Evolutionary conservation across 1,140 invertebrate genomes (phyloP), one percentile per base, ranked within the genome.

Genomic region (Ceratosolen fusciceps): DNA sequence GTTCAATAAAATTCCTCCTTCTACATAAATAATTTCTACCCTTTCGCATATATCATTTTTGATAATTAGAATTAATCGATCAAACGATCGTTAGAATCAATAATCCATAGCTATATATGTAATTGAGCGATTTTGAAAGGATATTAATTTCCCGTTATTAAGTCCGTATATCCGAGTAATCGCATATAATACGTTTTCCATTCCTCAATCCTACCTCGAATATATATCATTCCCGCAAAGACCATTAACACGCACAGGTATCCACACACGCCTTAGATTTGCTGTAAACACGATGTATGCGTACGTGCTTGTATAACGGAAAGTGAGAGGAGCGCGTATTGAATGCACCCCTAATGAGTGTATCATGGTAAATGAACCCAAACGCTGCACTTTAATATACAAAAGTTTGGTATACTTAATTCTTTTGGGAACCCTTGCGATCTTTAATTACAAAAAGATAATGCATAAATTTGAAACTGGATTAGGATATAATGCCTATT

Each of bases 321-420:
- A 65, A 37, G 60, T 2, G 14, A 31, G 60, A 37, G 31, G 31
- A 31, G 5, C 24, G 37, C 54, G 67, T 49, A 58, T 26, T 74
- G 70, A 79, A 79, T 79, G 58, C 56, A 12, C 58, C 37, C 77
- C 77, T 79, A 79, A 79, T 74, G 58, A 79, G 77, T 47, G 26
- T 79, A 79, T 79, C 77, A 78, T 78, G 56, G 31, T 10, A 24
- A 24, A 78, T 72, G 68, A 71, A 60, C 54, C 54, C 26, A 5
- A 47, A 29, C 31, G 14, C 21, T 52, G 34, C 0, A 7, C 52
- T 29, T 0, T 56, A 43, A 39, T 58, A 73, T n/a, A 68, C 29
- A 47, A 77, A 77, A 77, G 74, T 77, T 77, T n/a, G 21, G 67
- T 71, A 71, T 71, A 71, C 54, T 24, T 24, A 19, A 77, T 60